Evolutionary conservation across 2,888 invertebrate genomes (phyloP).

Genomic region (Graphium colonna): DNA sequence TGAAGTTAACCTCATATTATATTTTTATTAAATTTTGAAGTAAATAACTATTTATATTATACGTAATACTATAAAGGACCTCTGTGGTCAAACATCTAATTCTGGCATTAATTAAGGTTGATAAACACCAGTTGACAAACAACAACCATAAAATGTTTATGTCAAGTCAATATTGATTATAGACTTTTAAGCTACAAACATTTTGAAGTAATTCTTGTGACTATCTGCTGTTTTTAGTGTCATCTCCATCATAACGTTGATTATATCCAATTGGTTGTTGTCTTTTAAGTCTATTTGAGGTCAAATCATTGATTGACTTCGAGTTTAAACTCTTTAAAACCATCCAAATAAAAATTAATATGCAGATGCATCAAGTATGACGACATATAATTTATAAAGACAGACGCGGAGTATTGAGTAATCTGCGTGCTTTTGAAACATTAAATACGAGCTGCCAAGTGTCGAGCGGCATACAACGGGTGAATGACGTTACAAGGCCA

Average conservation of each 20-base stretch:
- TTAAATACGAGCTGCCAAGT: no score
- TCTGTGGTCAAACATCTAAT: constrained; percentile 13
- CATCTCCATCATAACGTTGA: constrained; percentile 97
- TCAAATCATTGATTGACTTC: no score
- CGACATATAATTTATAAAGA: no score
- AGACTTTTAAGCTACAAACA: constrained; percentile 56
- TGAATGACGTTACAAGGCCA: constrained; percentile 10
- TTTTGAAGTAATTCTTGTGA: constrained; percentile 43
- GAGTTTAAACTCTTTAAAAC: no score
- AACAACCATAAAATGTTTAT: constrained; percentile 25
- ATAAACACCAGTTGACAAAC: constrained; percentile 7
- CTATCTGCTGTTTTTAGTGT: constrained; percentile 62
- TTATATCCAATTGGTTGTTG: constrained; percentile 98
- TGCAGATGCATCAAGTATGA: no score
- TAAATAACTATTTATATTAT: constrained; percentile 59
- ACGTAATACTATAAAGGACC: constrained; percentile 14
- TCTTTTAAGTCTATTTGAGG: no score
- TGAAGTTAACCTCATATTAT: no score
- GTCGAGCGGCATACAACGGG: no score
- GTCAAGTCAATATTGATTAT: constrained; percentile 9
- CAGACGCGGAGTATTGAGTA: no score
- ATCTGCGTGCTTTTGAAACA: no score
- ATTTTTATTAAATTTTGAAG: no score
- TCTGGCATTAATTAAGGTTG: constrained; percentile 32
- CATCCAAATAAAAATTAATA: no score